Base-by-base conservation (phyloP, 2,888 invertebrate species). In the Drosophila pegasa region DNA sequence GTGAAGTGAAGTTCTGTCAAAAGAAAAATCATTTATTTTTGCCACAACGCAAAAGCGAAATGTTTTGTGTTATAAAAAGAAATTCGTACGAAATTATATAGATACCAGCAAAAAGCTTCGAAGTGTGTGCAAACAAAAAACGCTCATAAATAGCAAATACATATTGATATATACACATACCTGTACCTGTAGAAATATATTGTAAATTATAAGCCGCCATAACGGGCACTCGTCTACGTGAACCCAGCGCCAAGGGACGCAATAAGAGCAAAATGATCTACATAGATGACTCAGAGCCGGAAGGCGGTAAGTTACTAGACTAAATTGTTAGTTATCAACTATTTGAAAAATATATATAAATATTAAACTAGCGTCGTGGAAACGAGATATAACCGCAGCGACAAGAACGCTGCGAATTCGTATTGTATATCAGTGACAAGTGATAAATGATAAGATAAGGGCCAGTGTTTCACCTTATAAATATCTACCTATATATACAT, bases 271-370 rank as follows among this genome's bases (percentile, higher is more conserved):
- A 78, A 87, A 97, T 97, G 97, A 97, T 97, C 92, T 96, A 96
- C 93, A 97, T 97, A 68, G 97, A 97, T 93, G 97, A 97, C 92
- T 95, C 95, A 82, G 97, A 97, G 93, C 97, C 97, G 77, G 95
- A 97, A 87, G 97, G 97, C 93, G 97, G 97, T 97, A 94, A 95
- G 95, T 90, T 77, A 14, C 5, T 37, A 22, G 52, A 31, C 16
- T 31, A 48, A 31, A 31, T 45, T 5, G 31, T 27, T 40, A 47
- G 61, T 54, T 61, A 35, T 9, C 8, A 27, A 18, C 9, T 45
- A 27, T 40, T 33, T 22, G 18, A 27, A 18, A 22, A 18, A 20
- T 8, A 18, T 31, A 48, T 14, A 22, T 8, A 10, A 5, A 29
- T 10, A 31, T 14, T 38, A n/a, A 31, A 18, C 1, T 16, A 25